Base-by-base conservation (phyloP, 2,888 invertebrate species). In the Monoplex corrugatus region DNA sequence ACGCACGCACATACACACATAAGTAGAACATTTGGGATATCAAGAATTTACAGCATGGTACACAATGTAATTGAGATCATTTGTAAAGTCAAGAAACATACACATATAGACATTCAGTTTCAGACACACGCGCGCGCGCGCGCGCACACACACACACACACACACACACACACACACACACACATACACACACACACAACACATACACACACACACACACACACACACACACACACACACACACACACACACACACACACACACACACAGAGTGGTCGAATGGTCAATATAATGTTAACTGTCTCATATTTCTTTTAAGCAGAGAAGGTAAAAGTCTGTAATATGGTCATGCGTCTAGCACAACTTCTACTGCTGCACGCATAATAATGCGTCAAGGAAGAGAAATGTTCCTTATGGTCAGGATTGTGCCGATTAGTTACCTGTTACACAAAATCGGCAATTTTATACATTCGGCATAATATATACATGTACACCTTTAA, bases 191-290 rank as follows among this genome's bases (percentile, higher is more conserved):
- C 84, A 28, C 50, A 5, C 44, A 82, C 28, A 10, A 40, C 40
- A 68, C 40, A 63, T 40, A 86, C 63, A 86, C 86, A 86, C 86
- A 63, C 40, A 38, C 2, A 63, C 40, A 63, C 40, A 10, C 23
- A 32, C 16, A 38, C 43, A 45, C 45, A 23, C 10, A 19, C 45
- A 19, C 3, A 44, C 43, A 5, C 50, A 84, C 50, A 32, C 32
- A 57, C 57, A 10, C 50, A 84, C 84, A 43, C 50, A 45, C 57
- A 43, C 35, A 84, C 45, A 50, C 84, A 8, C 84, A 50, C 84
- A 84, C 57, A 19, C 84, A 35, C 50, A 28, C 50, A 38, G 6
- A 43, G n/a, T n/a, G n/a, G n/a, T n/a, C n/a, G n/a, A n/a, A n/a
- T n/a, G n/a, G n/a, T n/a, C n/a, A n/a, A n/a, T n/a, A n/a, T n/a